Conservation (phyloP, 2,888 invertebrate species). For the Synanthedon tipuliformis region DNA sequence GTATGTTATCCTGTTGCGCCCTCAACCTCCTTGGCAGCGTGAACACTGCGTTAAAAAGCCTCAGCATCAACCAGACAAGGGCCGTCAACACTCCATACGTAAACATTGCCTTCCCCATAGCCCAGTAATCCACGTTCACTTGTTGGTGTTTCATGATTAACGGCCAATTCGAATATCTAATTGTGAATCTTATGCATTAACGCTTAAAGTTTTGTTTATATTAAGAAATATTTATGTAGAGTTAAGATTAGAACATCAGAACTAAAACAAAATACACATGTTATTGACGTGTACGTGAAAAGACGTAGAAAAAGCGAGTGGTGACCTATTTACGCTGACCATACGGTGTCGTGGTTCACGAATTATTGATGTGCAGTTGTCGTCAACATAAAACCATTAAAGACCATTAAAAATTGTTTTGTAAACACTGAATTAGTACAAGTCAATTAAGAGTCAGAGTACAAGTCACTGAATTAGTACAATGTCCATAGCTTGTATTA, state of each 20-base stretch:
- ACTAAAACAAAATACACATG: neutral
- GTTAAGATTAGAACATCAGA: neutral
- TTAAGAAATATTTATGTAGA: too few species aligned
- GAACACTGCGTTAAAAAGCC: conserved; percentile 75
- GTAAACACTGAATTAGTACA: too few species aligned
- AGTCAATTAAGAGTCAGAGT: too few species aligned
- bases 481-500: too few species aligned
- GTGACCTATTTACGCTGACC: conserved; percentile 52
- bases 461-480: too few species aligned
- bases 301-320: conserved; percentile 22
- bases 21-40: conserved; percentile 73
- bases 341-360: conserved; percentile 23
- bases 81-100: conserved; percentile 73
- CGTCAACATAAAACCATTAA: conserved; percentile 14
- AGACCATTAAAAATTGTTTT: too few species aligned
- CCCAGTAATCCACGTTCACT: conserved; percentile 75
- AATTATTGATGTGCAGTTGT: conserved; percentile 54
- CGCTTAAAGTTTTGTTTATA: too few species aligned
- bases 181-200: neutral
- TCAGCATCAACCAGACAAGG: conserved; percentile 74
- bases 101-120: conserved; percentile 74
- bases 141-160: conserved; percentile 73
- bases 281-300: conserved; percentile 7
- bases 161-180: neutral
- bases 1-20: conserved; percentile 62